Conservation (phyloP, 2,797 vertebrate genomes). For the Haliaeetus albicilla region DNA sequence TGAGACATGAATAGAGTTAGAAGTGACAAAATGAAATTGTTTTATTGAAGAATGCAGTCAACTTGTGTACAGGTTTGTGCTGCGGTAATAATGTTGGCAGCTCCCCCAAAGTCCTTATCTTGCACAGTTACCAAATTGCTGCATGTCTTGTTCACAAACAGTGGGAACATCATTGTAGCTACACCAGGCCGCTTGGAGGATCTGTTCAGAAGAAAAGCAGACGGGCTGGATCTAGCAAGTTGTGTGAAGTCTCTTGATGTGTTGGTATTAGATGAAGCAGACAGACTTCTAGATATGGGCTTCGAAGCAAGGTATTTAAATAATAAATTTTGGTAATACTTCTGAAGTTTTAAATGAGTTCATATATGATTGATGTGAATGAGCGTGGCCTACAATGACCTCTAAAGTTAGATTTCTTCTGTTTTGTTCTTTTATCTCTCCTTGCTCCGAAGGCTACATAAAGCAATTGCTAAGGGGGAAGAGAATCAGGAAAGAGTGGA, state of each 20-base stretch:
- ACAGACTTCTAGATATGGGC: slow-evolving; percentile 94
- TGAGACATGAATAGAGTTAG: not conserved
- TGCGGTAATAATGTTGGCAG: fast-evolving
- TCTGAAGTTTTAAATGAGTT: not conserved
- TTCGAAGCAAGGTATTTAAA: slow-evolving; percentile 87
- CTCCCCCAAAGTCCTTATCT: fast-evolving
- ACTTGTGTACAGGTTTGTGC: not conserved
- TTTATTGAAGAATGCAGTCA: not conserved
- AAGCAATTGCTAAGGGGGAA: not conserved
- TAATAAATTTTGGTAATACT: not conserved
- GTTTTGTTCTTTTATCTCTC: not conserved
- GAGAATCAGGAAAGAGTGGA: not conserved
- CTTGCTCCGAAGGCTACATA: not conserved
- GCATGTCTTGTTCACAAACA: slow-evolving; percentile 37
- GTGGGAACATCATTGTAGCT: slow-evolving; percentile 91
- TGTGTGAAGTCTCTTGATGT: slow-evolving; percentile 88
- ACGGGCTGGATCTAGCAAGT: slow-evolving; percentile 86
- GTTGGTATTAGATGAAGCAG: slow-evolving; percentile 95
- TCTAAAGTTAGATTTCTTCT: not conserved
- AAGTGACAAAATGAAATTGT: not conserved
- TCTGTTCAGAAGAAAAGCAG: slow-evolving; percentile 90
- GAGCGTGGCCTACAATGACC: fast-evolving
- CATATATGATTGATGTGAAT: not conserved
- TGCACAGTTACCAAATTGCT: too few relatives aligned
- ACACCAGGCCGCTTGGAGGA: slow-evolving; percentile 94